Evolutionary conservation across 2,888 invertebrate species (phyloP), one percentile per base, ranked within the genome.

Genomic region (Zootermopsis nevadensis): DNA sequence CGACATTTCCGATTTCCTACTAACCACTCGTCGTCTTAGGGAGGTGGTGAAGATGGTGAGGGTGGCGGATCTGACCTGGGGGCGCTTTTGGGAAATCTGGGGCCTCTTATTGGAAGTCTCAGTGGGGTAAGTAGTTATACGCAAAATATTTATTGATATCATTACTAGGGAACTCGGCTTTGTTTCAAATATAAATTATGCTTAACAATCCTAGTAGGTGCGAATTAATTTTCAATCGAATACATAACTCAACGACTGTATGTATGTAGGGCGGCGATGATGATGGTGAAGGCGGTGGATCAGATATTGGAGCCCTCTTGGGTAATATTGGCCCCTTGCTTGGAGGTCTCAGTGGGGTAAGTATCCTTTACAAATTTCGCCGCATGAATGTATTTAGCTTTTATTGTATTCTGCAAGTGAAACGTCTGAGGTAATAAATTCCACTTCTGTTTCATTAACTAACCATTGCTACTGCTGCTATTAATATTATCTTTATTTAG

Each of bases 271-370:
- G 60, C n/a, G 69, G 31, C 15, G 69, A 33, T 30, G 42, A 77
- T 42, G 53, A 77, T 38, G 42, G 48, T 30, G 77, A 77, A 55
- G 77, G 55, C 24, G 60, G 60, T 27, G 83, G 83, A 30, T 77
- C 74, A 7, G 82, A 82, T 31, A 77, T 72, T 35, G 60, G 60
- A 15, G 60, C 55, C 12, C 82, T 82, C 15, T 77, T 48, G 42
- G 53, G 31, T 19, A 77, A 53, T 42, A 30, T 82, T 19, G 69
- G 67, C 4, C 80, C 80, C 12, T 74, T 84, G 6, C 30, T 84
- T 15, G 79, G 84, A 1, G n/a, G 80, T n/a, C 80, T 77, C 66
- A 82, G 82, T 35, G 83, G 84, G 77, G 84, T 84, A 83, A 84
- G 72, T 77, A 38, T 24, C 48, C 48, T 48, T 48, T 48, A 48